These are phyloP conservation scores for Oncorhynchus keta DNA, from an alignment of 2,113 vertebrate genomes.

Conservation along the genomic window DNA sequence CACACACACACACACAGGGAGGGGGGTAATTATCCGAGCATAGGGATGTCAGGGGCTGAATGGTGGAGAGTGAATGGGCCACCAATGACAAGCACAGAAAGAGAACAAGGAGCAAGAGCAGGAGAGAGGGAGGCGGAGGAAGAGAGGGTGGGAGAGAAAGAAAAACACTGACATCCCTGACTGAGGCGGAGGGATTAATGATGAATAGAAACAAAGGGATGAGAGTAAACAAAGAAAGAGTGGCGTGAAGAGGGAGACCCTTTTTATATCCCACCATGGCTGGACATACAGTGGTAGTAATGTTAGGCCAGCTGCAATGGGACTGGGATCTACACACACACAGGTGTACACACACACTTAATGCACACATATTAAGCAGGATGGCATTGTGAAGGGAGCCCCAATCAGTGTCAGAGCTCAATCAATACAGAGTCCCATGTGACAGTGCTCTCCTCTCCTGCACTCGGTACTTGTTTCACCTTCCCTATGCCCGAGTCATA, in stretches of 20 bases:
- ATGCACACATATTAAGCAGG: conserved; percentile 7
- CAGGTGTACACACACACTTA: conserved; percentile 21
- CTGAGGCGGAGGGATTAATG: conserved; percentile 37
- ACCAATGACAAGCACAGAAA: conserved; percentile 48
- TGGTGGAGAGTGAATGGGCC: conserved; percentile 54
- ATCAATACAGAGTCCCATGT: conserved; percentile 77
- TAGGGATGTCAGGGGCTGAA: conserved; percentile 56
- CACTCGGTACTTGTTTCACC: background rate
- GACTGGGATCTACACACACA: conserved; percentile 35
- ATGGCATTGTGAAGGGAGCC: conserved; percentile 69
- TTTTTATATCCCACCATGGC: conserved; percentile 50
- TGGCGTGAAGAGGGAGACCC: conserved; percentile 14
- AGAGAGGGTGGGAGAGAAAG: conserved; percentile 6
- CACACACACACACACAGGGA: background rate
- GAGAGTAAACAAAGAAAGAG: conserved; percentile 52
- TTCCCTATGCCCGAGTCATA: conserved; percentile 26
- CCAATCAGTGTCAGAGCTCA: conserved; percentile 79
- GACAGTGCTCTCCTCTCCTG: conserved; percentile 29
- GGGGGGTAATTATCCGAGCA: conserved; percentile 66
- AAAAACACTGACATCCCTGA: conserved; percentile 2
- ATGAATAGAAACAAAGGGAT: conserved; percentile 28
- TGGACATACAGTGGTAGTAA: conserved; percentile 49
- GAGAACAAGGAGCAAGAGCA: background rate
- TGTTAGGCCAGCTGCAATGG: conserved; percentile 49
- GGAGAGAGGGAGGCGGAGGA: background rate